phyloP scores from a whole-genome alignment of 2,113 vertebrate genomes.

The Apaloderma vittatum region DNA sequence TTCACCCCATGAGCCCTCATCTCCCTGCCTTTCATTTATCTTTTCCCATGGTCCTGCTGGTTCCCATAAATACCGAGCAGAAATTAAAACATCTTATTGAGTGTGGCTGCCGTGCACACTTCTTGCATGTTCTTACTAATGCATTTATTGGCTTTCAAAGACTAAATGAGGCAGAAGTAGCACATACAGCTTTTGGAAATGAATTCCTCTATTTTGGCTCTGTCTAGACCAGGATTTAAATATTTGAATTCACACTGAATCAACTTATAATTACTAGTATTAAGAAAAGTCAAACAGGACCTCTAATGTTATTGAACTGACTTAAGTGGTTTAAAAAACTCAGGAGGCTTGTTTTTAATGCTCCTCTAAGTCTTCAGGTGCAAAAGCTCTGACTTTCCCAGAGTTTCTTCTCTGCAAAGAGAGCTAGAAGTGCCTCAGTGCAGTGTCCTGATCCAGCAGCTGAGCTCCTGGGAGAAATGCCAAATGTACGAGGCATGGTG shows the following conservation, averaged over 20 bases:
- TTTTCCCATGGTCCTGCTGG: neutral
- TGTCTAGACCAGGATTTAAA: neutral
- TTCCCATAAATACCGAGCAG: neutral
- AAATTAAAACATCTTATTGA: neutral
- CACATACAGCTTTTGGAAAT: neutral
- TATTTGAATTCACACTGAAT: neutral
- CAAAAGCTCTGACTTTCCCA: neutral
- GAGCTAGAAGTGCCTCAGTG: neutral
- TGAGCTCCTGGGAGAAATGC: conserved; percentile 9
- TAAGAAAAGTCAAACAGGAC: neutral
- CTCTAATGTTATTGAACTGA: neutral
- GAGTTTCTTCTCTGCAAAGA: neutral
- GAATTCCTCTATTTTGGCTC: neutral
- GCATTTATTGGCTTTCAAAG: neutral
- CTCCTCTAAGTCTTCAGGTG: neutral
- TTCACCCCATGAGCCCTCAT: neutral
- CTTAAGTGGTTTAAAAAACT: neutral
- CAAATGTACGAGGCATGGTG: neutral
- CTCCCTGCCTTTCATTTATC: neutral
- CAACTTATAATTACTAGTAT: neutral
- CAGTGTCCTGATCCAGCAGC: neutral
- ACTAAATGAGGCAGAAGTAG: neutral
- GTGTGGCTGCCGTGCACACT: neutral
- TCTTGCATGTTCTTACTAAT: neutral
- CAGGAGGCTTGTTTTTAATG: neutral